Evolutionary conservation across 2,797 vertebrate genomes (phyloP).

Genomic region (Argentina silus): DNA sequence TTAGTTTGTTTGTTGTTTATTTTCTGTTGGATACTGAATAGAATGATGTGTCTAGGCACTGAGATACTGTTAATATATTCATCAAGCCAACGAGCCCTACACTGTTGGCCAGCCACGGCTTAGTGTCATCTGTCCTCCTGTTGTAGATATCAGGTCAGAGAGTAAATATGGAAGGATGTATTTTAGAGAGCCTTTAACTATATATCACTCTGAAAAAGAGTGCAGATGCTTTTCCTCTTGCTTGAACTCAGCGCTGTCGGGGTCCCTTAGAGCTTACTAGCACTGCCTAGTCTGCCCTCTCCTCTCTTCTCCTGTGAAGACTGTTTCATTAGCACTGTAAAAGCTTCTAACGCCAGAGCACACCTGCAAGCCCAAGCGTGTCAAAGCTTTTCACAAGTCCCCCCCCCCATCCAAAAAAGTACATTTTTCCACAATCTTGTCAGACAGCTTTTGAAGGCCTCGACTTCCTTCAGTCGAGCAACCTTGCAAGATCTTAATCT

Average conservation of each 20-base stretch:
- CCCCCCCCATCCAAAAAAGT: constrained; percentile 25
- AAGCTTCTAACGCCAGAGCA: constrained; percentile 62
- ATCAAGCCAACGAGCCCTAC: constrained; percentile 4
- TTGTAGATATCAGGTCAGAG: constrained; percentile 26
- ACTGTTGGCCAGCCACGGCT: background rate
- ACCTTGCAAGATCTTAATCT: constrained; percentile 67
- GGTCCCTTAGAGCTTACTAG: background rate
- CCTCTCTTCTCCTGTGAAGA: background rate
- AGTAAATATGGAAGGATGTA: constrained; percentile 28
- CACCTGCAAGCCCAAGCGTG: constrained; percentile 67
- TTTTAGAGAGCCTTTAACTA: constrained; percentile 39
- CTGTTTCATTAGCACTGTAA: constrained; percentile 57
- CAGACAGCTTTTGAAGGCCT: constrained; percentile 29
- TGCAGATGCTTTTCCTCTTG: constrained; percentile 1
- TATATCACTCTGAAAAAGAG: constrained; percentile 14
- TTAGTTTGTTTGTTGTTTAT: constrained; percentile 22
- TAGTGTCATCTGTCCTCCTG: background rate
- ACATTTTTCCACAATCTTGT: constrained; percentile 28
- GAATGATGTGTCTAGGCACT: constrained; percentile 38
- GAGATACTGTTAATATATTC: constrained; percentile 27
- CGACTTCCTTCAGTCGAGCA: constrained; percentile 28
- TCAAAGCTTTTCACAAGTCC: constrained; percentile 73
- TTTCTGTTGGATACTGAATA: constrained; percentile 39
- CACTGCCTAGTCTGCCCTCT: background rate
- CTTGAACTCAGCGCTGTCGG: background rate